Evolutionary conservation across 2,797 vertebrate species (phyloP).

Genomic region (Pangasius krempfi): DNA sequence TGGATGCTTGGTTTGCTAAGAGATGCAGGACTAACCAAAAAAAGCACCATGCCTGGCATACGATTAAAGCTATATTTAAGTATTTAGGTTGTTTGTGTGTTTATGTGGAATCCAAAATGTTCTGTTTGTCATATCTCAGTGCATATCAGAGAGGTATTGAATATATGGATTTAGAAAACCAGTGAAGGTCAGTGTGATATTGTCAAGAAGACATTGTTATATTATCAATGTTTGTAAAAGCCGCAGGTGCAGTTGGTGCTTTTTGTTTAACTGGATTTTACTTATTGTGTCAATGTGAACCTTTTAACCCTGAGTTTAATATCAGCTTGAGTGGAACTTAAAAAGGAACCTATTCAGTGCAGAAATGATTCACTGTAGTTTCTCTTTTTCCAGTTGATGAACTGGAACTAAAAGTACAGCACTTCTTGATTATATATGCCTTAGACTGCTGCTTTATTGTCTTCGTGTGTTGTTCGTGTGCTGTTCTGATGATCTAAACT

Average conservation of each 20-base stretch:
- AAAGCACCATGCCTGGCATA: neutral
- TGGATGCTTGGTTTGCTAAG: neutral
- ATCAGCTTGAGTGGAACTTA: neutral
- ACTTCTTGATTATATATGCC: neutral
- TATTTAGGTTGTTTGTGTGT: neutral
- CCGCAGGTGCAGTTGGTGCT: neutral
- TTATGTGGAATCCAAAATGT: neutral
- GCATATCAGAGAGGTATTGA: neutral
- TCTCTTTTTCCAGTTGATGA: neutral
- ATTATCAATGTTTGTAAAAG: neutral
- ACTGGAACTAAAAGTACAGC: neutral
- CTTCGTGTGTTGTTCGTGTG: neutral
- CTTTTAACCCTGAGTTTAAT: neutral
- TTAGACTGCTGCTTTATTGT: neutral
- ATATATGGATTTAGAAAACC: neutral
- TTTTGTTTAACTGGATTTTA: neutral
- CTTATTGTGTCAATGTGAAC: neutral
- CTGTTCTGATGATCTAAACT: neutral
- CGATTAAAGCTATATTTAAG: neutral
- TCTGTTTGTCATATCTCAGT: neutral
- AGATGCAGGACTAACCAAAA: neutral
- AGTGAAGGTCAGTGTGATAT: neutral
- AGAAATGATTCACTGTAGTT: constrained; percentile 7
- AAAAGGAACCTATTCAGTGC: neutral
- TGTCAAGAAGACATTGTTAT: neutral